Conservation (phyloP, 2,797 vertebrate genomes). For the Oophaga sylvatica region DNA sequence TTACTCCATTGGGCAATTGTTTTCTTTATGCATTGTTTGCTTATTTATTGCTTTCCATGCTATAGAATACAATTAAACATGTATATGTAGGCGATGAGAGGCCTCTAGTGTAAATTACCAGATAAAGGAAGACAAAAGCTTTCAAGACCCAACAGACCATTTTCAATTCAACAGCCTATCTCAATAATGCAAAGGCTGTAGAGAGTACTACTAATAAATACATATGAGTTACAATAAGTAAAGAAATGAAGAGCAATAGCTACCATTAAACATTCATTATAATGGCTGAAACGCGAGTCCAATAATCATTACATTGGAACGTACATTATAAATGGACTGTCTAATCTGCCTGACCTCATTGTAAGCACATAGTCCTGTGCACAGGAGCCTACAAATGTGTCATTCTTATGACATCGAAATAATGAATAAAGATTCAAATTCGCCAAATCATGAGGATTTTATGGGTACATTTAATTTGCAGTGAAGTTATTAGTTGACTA, state of each 20-base stretch:
- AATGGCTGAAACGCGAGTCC: slow-evolving; percentile 21
- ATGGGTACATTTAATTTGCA: too few relatives aligned
- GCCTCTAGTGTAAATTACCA: slow-evolving; percentile 48
- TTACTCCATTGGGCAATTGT: neutral
- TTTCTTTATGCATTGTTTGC: slow-evolving; percentile 42
- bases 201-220: slow-evolving; percentile 24
- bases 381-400: neutral
- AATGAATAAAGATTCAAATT: too few relatives aligned
- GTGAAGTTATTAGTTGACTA: too few relatives aligned
- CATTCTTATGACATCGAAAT: neutral
- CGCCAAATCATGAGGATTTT: too few relatives aligned
- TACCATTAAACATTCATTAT: slow-evolving; percentile 44
- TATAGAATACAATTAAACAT: slow-evolving; percentile 43
- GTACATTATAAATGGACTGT: slow-evolving; percentile 27
- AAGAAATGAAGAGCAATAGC: slow-evolving; percentile 39
- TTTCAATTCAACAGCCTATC: slow-evolving; percentile 34
- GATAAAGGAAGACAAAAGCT: slow-evolving; percentile 35
- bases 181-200: slow-evolving; percentile 37
- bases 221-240: slow-evolving; percentile 19
- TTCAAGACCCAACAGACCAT: slow-evolving; percentile 48
- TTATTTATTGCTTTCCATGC: slow-evolving; percentile 33
- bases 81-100: slow-evolving; percentile 14
- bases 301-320: slow-evolving; percentile 30
- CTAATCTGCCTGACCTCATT: neutral
- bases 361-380: neutral